phyloP scores from a whole-genome alignment of 2,113 vertebrate species.

The Ranitomeya variabilis region DNA sequence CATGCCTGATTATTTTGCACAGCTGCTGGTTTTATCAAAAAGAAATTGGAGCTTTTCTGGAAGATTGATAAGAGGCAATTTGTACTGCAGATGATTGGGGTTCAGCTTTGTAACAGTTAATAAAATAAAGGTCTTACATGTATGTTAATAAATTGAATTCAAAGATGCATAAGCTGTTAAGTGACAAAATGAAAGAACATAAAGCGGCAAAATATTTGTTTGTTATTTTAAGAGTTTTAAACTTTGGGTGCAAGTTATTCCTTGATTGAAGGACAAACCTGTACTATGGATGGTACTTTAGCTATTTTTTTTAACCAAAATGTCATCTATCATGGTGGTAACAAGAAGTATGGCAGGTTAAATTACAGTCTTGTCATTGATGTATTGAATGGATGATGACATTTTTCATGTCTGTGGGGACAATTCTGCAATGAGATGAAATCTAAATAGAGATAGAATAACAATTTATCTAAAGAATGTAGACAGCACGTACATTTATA shows the following conservation, averaged over 20 bases:
- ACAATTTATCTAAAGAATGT: slow-evolving; percentile 56
- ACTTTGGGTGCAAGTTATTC: slow-evolving; percentile 50
- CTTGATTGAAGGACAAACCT: slow-evolving; percentile 50
- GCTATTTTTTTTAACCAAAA: slow-evolving; percentile 31
- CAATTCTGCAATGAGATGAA: slow-evolving; percentile 55
- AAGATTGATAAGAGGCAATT: slow-evolving; percentile 7
- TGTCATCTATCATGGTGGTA: slow-evolving; percentile 55
- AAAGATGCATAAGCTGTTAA: slow-evolving; percentile 1
- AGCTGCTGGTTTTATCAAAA: slow-evolving; percentile 26
- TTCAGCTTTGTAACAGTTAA: slow-evolving; percentile 21
- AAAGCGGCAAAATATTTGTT: slow-evolving; percentile 16
- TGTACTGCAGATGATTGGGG: background rate
- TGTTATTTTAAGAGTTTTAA: slow-evolving; percentile 22
- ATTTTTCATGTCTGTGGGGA: slow-evolving; percentile 58
- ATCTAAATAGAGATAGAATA: slow-evolving; percentile 57
- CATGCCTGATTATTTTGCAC: slow-evolving; percentile 51
- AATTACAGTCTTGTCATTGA: slow-evolving; percentile 58
- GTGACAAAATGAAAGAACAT: background rate
- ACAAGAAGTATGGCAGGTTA: slow-evolving; percentile 55
- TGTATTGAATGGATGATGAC: slow-evolving; percentile 57
- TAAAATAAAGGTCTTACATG: slow-evolving; percentile 22
- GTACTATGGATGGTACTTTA: slow-evolving; percentile 34
- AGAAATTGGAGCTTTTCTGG: slow-evolving; percentile 29
- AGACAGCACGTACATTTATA: slow-evolving; percentile 57
- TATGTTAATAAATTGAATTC: background rate